Conservation (phyloP, 2,888 invertebrate species). For the Microplitis manilae region DNA sequence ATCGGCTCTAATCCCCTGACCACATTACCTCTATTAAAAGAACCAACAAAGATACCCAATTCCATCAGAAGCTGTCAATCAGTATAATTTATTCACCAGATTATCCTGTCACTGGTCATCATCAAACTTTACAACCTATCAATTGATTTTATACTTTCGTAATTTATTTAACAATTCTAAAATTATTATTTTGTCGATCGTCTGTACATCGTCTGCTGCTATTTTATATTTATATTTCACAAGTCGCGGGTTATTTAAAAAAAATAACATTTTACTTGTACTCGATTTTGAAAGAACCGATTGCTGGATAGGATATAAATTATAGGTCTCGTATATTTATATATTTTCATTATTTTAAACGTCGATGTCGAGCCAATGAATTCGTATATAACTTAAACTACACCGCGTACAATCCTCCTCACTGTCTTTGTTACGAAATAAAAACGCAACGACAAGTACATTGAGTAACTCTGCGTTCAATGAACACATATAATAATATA, state of each 20-base stretch:
- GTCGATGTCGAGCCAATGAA: not conserved
- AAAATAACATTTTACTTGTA: not conserved
- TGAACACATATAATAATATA: conserved; percentile 13
- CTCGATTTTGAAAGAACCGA: not conserved
- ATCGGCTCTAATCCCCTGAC: not conserved
- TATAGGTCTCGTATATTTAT: not conserved
- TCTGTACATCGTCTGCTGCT: not conserved
- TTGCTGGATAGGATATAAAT: conserved; percentile 6
- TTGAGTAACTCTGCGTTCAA: conserved; percentile 19
- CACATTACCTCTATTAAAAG: too few relatives aligned
- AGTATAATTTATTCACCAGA: not conserved
- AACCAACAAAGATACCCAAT: too few relatives aligned
- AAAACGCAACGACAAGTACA: conserved; percentile 11
- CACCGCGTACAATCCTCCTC: not conserved
- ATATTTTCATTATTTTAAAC: conserved; percentile 1
- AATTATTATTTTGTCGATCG: not conserved
- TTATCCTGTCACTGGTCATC: conserved; percentile 1
- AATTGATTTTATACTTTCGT: not conserved
- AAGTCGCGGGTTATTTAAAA: not conserved
- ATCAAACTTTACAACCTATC: not conserved
- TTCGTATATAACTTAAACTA: not conserved
- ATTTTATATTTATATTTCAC: not conserved
- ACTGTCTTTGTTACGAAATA: not conserved
- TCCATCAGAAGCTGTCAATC: too few relatives aligned
- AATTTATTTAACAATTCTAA: not conserved